Evolutionary conservation across 2,888 invertebrate species (phyloP).

Genomic region (Cheilosia soror): DNA sequence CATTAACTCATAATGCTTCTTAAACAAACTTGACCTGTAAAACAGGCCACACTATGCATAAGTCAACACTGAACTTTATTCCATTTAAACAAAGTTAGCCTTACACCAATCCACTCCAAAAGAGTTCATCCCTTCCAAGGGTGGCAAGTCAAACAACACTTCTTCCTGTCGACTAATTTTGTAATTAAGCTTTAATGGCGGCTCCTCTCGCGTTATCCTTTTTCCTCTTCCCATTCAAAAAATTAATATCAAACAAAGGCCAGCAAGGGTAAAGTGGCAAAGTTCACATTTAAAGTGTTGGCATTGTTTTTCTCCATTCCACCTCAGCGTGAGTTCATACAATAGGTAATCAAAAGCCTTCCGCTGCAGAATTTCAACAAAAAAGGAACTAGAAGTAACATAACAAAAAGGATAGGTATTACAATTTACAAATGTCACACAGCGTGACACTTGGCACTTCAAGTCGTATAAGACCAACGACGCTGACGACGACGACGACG

Average conservation of each 20-base stretch:
- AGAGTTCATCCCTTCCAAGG: not conserved
- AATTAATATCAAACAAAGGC: slow-evolving; percentile 52
- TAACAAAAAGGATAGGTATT: slow-evolving; percentile 44
- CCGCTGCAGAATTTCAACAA: not conserved
- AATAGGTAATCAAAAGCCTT: slow-evolving; percentile 62
- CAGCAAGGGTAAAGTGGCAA: slow-evolving; percentile 41
- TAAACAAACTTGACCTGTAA: too few species aligned
- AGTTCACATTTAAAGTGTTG: slow-evolving; percentile 68
- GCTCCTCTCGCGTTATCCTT: not conserved
- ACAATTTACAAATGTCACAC: slow-evolving; percentile 66
- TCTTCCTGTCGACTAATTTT: slow-evolving; percentile 57
- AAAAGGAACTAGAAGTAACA: slow-evolving; percentile 5
- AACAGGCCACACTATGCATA: not conserved
- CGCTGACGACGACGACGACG: slow-evolving; percentile 18
- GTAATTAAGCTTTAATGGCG: slow-evolving; percentile 59
- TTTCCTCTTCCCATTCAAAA: slow-evolving; percentile 3
- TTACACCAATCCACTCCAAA: not conserved
- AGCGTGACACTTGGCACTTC: slow-evolving; percentile 67
- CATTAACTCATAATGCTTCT: too few species aligned
- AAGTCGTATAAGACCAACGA: slow-evolving; percentile 46
- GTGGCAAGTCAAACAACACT: slow-evolving; percentile 29
- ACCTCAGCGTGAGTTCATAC: slow-evolving; percentile 37
- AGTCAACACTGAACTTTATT: not conserved
- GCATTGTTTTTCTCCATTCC: slow-evolving; percentile 47
- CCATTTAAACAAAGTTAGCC: slow-evolving; percentile 21